Base-by-base conservation (phyloP, 2,888 invertebrate species). In the Chesias legatella region DNA sequence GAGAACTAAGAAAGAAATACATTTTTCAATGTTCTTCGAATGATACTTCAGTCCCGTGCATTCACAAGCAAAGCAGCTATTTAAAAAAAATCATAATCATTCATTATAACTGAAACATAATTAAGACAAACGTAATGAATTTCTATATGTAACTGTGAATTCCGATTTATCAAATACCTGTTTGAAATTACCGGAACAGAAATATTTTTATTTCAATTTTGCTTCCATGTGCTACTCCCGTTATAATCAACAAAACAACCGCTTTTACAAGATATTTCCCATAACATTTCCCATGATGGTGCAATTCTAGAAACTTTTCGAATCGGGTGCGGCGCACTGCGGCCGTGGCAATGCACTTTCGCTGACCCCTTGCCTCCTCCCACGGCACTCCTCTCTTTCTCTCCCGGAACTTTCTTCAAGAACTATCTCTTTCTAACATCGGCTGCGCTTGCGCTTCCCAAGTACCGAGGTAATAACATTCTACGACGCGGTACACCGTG, bases 321-420 rank as follows among this genome's bases (percentile, higher is more conserved):
- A 82, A 82, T 79, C 81, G 81, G 71, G 73, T 74, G 79, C 78
- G 67, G 72, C 68, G 78, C 76, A 75, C 73, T 65, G 73, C 73
- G 72, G 73, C 78, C 83, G 80, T 78, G 86, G 84, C 86, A 88
- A 86, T 86, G 88, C 83, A 88, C 88, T 88, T 88, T 88, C 85
- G 77, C 85, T 86, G 85, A 86, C 85, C 88, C 81, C 79, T 65
- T 77, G 79, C 78, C 79, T 81, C 78, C 83, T 82, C 80, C 79
- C 79, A 81, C 77, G 73, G 63, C 57, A 51, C 48, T 57, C 62
- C 56, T 85, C 86, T 80, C 84, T 53, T 52, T 85, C 73, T 48
- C 75, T 67, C 84, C 47, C 54, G 49, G 40, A 40, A 68, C 74
- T 79, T 79, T 80, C 76, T 74, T 73, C 65, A 56, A 61, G 48